Percentiles rank a stretch among this genome's conserved stretches.
Evolutionary conservation across 2,888 invertebrate species (phyloP).

Genomic region (Caenorhabditis imperialis): DNA sequence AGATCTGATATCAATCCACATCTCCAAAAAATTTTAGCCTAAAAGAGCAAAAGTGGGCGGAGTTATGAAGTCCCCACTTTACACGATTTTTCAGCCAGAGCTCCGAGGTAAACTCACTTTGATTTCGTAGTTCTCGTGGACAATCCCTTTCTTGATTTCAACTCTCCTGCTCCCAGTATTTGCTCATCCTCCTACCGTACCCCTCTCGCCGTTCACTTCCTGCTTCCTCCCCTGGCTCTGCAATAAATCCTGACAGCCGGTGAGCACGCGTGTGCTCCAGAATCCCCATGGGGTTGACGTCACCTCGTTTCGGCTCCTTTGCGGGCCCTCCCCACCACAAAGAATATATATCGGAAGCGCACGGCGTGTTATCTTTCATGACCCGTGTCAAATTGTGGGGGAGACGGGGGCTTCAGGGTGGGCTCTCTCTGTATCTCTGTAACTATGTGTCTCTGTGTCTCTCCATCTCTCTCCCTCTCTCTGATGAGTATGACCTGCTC

Average conservation of each 20-base stretch:
- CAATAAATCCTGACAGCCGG: conserved; percentile 16
- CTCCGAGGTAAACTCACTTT: too few species aligned
- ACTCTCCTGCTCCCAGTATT: not conserved
- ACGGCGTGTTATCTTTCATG: too few species aligned
- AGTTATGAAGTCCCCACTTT: too few species aligned
- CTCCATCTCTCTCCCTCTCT: too few species aligned
- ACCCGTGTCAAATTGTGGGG: too few species aligned
- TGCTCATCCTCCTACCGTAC: conserved; percentile 20
- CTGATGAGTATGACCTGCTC: conserved; percentile 48
- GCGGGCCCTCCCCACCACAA: conserved; percentile 33
- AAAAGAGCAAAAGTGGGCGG: too few species aligned
- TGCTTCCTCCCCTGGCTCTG: conserved; percentile 1
- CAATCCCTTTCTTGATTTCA: too few species aligned
- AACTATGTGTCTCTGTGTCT: not conserved
- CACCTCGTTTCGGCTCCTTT: conserved; percentile 38
- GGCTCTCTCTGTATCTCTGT: conserved; percentile 38
- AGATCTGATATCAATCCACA: too few species aligned
- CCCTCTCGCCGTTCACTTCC: conserved; percentile 8
- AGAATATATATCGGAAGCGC: too few species aligned
- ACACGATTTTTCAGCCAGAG: not conserved
- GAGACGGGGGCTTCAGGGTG: too few species aligned
- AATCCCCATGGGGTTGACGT: conserved; percentile 47
- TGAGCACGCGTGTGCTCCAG: conserved; percentile 41
- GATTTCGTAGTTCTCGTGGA: too few species aligned
- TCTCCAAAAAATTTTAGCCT: too few species aligned